Conservation (phyloP, 2,113 vertebrate species). For the Hippocampus comes region DNA sequence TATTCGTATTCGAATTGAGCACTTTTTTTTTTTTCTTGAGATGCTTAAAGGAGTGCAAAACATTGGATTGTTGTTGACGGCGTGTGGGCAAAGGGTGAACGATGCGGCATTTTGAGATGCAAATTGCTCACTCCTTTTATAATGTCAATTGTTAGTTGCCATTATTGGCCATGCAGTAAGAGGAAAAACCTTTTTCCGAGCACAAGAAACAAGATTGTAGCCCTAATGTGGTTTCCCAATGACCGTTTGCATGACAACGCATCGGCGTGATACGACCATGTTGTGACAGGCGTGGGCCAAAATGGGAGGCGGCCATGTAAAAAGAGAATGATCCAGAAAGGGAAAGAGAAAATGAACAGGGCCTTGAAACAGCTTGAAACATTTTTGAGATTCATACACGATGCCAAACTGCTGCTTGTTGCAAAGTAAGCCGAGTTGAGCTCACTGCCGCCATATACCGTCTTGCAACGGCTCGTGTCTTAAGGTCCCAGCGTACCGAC, state of each 20-base stretch:
- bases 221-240: conserved; percentile 28
- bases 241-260: conserved; percentile 28
- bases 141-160: conserved; percentile 11
- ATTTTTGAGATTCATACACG: background rate
- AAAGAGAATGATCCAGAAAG: conserved; percentile 38
- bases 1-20: too few relatives aligned
- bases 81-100: background rate
- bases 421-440: too few relatives aligned
- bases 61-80: background rate
- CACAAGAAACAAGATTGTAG: background rate
- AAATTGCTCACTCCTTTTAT: background rate
- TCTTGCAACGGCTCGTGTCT: background rate
- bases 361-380: background rate
- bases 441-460: too few relatives aligned
- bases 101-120: background rate
- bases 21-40: too few relatives aligned
- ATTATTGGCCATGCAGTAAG: conserved; percentile 2
- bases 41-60: background rate
- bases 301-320: conserved; percentile 35
- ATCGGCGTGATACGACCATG: conserved; percentile 33
- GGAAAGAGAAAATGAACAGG: conserved; percentile 33
- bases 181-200: background rate
- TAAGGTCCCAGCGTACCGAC: background rate
- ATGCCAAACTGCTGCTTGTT: too few relatives aligned
- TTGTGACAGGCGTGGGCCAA: conserved; percentile 33